These are phyloP conservation scores for Zaprionus kolodkinae DNA, from an alignment of 1,140 invertebrate species.

Conservation along the genomic window DNA sequence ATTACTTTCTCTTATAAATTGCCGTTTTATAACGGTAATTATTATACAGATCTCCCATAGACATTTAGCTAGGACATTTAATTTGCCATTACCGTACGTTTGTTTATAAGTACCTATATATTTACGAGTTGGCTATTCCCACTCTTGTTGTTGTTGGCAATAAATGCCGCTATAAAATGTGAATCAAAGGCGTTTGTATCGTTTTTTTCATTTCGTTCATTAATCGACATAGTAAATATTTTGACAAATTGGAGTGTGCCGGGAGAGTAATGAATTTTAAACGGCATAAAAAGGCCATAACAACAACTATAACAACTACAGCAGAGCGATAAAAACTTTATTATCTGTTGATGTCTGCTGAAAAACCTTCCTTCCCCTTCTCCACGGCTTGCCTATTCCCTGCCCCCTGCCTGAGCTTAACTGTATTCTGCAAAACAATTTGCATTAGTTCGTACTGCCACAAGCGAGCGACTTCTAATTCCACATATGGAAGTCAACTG, in stretches of 20 bases:
- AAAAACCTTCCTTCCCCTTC: neutral
- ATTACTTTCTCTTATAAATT: neutral
- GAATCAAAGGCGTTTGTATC: constrained; percentile 17
- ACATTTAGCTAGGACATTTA: neutral
- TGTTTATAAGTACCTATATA: neutral
- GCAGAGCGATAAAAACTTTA: constrained; percentile 38
- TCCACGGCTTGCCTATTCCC: neutral
- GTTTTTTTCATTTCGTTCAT: constrained; percentile 3
- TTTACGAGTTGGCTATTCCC: neutral
- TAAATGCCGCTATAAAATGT: constrained; percentile 30
- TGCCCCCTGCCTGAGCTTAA: neutral
- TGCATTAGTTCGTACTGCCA: constrained; percentile 18
- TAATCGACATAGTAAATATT: constrained; percentile 28
- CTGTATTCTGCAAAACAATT: constrained; percentile 19
- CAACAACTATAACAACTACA: constrained; percentile 2
- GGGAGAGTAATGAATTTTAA: constrained; percentile 31
- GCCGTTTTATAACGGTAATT: neutral
- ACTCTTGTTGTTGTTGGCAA: constrained; percentile 15
- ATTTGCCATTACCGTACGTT: neutral
- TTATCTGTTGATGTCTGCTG: constrained; percentile 28
- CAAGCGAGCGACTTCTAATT: constrained; percentile 5
- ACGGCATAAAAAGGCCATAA: constrained; percentile 30
- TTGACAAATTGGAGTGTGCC: constrained; percentile 39
- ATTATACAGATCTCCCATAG: neutral
- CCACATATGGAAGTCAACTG: constrained; percentile 16